A percentile compares a stretch with the other conserved stretches of the same genome.
Evolutionary conservation across 2,113 vertebrate genomes (phyloP).

Genomic region (Halichoeres trimaculatus): DNA sequence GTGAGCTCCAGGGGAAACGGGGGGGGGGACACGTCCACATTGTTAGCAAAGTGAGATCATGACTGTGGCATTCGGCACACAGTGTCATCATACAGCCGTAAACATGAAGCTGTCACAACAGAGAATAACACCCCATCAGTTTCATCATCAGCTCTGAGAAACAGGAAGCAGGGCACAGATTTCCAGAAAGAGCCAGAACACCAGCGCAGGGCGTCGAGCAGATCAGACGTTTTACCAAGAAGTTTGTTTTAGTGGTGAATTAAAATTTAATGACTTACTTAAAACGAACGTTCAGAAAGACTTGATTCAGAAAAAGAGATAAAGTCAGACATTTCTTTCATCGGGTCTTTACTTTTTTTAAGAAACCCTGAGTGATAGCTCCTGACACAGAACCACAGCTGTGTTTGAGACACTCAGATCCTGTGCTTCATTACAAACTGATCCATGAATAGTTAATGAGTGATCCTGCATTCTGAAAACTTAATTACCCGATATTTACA

Average conservation of each 20-base stretch:
- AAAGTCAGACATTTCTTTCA: neutral
- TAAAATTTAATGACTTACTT: neutral
- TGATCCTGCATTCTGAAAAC: conserved; percentile 8
- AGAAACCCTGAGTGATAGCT: conserved; percentile 28
- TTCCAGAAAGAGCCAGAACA: neutral
- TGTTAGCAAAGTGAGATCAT: neutral
- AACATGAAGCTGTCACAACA: neutral
- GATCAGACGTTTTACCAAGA: neutral
- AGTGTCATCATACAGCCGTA: neutral
- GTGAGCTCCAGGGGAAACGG: conserved; percentile 28
- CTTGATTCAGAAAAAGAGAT: conserved; percentile 1
- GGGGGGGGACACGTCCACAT: neutral
- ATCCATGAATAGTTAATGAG: conserved; percentile 17
- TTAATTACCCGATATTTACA: neutral
- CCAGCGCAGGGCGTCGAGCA: neutral
- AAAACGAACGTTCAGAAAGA: neutral
- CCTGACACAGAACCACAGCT: neutral
- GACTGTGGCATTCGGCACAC: neutral
- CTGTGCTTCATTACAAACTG: neutral
- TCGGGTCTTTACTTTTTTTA: conserved; percentile 27
- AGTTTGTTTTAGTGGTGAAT: neutral
- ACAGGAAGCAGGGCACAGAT: neutral
- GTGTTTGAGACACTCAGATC: conserved; percentile 10
- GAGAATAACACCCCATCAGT: neutral
- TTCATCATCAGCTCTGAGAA: neutral